phyloP scores from a whole-genome alignment of 1,140 invertebrate genomes.

The Drosophila paulistorum region DNA sequence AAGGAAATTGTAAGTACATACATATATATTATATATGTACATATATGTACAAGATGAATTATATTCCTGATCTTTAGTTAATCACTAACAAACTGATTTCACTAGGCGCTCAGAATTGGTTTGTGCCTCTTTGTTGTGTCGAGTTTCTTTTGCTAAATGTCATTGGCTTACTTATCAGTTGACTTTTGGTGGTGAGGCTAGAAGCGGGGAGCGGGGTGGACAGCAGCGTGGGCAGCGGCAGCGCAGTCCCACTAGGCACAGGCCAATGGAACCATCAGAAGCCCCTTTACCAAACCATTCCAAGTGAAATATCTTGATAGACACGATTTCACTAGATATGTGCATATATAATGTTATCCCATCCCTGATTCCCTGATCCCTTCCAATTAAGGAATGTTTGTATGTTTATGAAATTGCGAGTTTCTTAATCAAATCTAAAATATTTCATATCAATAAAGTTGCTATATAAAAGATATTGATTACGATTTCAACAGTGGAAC shows the following conservation, averaged over 20 bases:
- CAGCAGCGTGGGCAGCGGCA: slow-evolving; percentile 12
- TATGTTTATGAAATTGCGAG: no score
- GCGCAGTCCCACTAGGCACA: background rate
- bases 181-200: background rate
- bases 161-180: slow-evolving; percentile 31
- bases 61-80: slow-evolving; percentile 26
- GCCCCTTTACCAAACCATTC: no score
- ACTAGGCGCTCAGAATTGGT: slow-evolving; percentile 6
- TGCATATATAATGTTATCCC: no score
- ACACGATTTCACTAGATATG: no score
- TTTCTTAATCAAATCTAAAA: no score
- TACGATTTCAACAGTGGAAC: background rate
- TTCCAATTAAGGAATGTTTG: no score
- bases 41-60: no score
- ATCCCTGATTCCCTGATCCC: no score
- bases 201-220: background rate
- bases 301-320: no score
- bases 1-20: slow-evolving; percentile 69
- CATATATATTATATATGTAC: slow-evolving; percentile 1
- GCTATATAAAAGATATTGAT: background rate
- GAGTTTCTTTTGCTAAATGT: slow-evolving; percentile 23
- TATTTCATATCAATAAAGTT: background rate
- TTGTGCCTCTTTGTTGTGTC: background rate
- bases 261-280: background rate
- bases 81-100: slow-evolving; percentile 11